Evolutionary conservation across 35 echinoderm and acorn worm species (phyloP), one percentile per base, ranked within the genome.

Genomic region (Diadema setosum): DNA sequence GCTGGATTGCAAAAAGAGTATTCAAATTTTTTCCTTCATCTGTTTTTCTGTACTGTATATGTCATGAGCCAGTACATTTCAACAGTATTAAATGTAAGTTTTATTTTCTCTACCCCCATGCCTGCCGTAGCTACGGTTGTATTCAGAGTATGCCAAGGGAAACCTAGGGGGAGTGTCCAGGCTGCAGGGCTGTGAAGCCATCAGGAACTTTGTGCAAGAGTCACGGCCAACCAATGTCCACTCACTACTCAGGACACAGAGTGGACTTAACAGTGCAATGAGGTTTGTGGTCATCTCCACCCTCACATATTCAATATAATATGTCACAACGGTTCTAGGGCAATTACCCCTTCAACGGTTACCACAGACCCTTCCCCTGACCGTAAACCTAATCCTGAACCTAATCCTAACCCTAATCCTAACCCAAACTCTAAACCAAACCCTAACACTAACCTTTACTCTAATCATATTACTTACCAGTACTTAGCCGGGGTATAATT

Each of bases 91-190:
- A 26, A 20, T 30, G 23, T 63, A 5, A 63, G 6, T 20, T 63
- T 23, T 7, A 0, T 63, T 67, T 34, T 33, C 4, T 67, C 5
- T 67, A n/a, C 37, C 49, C 21, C 18, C 21, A 11, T 67, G 29
- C 4, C 26, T 31, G 5, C 24, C 0, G 27, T 70, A 88, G 92
- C 63, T 94, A 24, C 81, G 84, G 16, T 83, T 98, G 34, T 91
- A 91, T 65, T 78, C 84, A 61, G 85, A 81, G 25, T 98, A 99
- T 33, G 74, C 88, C 42, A 89, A 90, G 60, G 96, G 96, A 5
- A 84, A 95, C 31, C 84, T 89, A 55, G 96, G 96, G 15, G 89
- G 93, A 12, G 81, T 99, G 12, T 81, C 86, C 1, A 33, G 59
- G 39, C 18, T 46, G 2, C 90, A 87, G 34, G 86, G 69, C 5